These are phyloP conservation scores for Cephus pulcher DNA, from an alignment of 2,888 invertebrate genomes.

Conservation along the genomic window DNA sequence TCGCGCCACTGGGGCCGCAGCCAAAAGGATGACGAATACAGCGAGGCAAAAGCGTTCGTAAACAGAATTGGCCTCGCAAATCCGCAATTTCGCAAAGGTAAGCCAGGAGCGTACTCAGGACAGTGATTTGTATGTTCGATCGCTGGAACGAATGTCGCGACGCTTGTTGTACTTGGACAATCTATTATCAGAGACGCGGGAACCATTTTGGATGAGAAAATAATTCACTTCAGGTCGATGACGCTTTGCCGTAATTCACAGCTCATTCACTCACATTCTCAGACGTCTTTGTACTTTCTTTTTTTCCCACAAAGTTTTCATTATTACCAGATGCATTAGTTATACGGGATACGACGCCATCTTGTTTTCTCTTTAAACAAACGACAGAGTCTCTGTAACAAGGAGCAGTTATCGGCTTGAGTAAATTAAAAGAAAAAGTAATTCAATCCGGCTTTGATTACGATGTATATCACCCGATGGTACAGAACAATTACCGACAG, in stretches of 20 bases:
- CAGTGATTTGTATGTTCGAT: constrained; percentile 16
- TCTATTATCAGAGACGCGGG: neutral
- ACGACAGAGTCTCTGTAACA: neutral
- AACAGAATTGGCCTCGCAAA: constrained; percentile 26
- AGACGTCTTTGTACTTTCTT: neutral
- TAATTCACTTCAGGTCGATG: neutral
- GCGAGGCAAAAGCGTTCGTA: constrained; percentile 24
- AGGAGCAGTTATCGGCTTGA: neutral
- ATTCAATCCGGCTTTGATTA: neutral
- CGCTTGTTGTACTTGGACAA: neutral
- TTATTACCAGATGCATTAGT: neutral
- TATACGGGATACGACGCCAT: neutral
- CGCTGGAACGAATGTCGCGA: constrained; percentile 8
- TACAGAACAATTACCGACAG: neutral
- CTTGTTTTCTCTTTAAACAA: neutral
- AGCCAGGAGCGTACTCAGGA: neutral
- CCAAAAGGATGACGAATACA: constrained; percentile 55
- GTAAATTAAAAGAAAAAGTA: neutral
- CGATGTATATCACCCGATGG: neutral
- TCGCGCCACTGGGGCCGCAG: constrained; percentile 49
- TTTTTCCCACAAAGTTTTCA: neutral
- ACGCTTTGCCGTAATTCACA: neutral
- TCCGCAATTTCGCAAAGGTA: constrained; percentile 5
- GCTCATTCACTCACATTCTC: neutral
- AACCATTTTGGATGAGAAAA: neutral